Percentiles rank a stretch among this genome's conserved stretches.
Evolutionary conservation across 2,113 vertebrate genomes (phyloP).

Genomic region (Phocoena sinus): DNA sequence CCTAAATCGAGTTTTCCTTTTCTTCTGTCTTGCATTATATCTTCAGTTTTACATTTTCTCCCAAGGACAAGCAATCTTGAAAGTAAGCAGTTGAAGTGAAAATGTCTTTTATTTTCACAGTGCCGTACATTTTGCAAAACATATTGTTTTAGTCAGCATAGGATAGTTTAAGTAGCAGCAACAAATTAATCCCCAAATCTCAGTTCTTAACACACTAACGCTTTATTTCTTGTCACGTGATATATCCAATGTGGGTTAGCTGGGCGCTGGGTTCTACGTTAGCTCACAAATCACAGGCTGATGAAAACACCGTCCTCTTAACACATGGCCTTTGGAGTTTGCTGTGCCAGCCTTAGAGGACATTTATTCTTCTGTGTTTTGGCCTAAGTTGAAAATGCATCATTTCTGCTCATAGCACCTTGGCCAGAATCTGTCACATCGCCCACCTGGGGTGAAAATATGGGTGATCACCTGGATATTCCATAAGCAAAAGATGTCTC

Average conservation of each 20-base stretch:
- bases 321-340: not conserved
- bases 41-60: not conserved
- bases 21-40: not conserved
- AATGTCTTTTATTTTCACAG: not conserved
- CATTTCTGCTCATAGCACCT: not conserved
- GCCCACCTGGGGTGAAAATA: not conserved
- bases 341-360: not conserved
- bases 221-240: not conserved
- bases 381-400: not conserved
- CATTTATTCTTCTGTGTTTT: not conserved
- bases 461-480: not conserved
- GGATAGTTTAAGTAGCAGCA: not conserved
- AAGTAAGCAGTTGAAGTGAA: not conserved
- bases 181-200: not conserved
- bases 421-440: not conserved
- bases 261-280: not conserved
- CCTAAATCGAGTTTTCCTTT: not conserved
- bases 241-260: not conserved
- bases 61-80: not conserved
- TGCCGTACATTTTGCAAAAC: not conserved
- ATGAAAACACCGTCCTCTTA: not conserved
- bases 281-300: not conserved
- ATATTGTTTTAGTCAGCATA: not conserved
- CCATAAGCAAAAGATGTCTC: not conserved
- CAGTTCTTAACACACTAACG: not conserved